Evolutionary conservation across 2,113 vertebrate genomes (phyloP), one percentile per base, ranked within the genome.

Genomic region (Grammomys dolichurus): DNA sequence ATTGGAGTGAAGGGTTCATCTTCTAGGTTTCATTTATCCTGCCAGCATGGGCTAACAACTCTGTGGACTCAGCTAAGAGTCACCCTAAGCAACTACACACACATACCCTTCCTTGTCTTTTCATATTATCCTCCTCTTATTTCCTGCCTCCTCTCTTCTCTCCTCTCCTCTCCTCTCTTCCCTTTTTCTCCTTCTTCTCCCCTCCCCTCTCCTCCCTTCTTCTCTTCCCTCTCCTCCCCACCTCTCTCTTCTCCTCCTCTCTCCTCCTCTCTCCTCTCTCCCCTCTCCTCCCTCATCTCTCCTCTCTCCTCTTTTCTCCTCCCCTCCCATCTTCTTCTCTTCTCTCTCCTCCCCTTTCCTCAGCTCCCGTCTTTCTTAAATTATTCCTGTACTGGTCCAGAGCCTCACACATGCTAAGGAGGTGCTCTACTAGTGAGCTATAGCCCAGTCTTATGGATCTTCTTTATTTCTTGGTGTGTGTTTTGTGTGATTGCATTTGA

Each of bases 381-480:
- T 69, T 43, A 36, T n/a, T 60, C 3, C 11, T 20, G 65, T 72
- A 24, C 65, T 60, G 43, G n/a, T 13, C 22, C 7, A 31, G 58
- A 65, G 58, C 24, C 16, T 31, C 12, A 16, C 24, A 4, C 12
- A 40, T 33, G 24, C 43, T 14, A 26, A 22, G n/a, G 26, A 56
- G 51, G n/a, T 8, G 0, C 19, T 81, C 60, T 72, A 10, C 33
- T 78, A 20, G 22, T 17, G 33, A 54, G 51, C 16, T 51, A 63
- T 36, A 73, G 0, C 7, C 10, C 10, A 24, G 86, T 4, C 22
- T 82, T 69, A 43, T 13, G 46, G 46, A 86, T 22, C 5, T 1
- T 92, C 67, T n/a, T 90, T 12, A 43, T 89, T 90, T 90, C 48
- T 87, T 93, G 6, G 81, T 91, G 20, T 33, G 20, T 82, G 14